Percentiles rank a stretch among this genome's conserved stretches.
Conservation (phyloP, 2,113 vertebrate genomes). For the Hemiprocne comata region DNA sequence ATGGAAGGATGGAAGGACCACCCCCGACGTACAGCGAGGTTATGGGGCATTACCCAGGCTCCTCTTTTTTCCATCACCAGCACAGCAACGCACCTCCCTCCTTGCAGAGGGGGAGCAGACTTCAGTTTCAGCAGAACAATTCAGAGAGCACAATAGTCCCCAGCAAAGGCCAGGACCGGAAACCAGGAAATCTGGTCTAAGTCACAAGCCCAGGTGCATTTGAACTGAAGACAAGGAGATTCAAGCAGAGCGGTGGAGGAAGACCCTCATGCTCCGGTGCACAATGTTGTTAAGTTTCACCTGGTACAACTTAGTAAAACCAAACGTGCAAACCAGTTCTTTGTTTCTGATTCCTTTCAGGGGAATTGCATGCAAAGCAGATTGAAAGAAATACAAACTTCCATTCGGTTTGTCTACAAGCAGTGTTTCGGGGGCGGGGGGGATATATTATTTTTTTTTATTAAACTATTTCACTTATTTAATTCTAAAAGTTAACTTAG, state of each 20-base stretch:
- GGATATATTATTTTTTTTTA: constrained; percentile 69
- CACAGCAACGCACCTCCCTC: constrained; percentile 85
- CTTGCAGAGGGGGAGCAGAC: constrained; percentile 80
- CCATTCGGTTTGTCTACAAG: constrained; percentile 64
- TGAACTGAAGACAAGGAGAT: constrained; percentile 26
- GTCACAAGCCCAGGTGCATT: background rate
- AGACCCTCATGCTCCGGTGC: constrained; percentile 74
- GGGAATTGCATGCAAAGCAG: constrained; percentile 75
- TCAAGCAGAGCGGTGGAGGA: constrained; percentile 31
- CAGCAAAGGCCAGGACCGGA: constrained; percentile 86
- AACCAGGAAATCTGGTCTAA: constrained; percentile 88
- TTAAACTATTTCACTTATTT: constrained; percentile 81
- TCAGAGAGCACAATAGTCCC: constrained; percentile 89
- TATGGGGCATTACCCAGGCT: constrained; percentile 90
- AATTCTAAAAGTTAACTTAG: constrained; percentile 78
- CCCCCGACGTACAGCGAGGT: constrained; percentile 97
- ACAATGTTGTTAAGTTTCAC: constrained; percentile 72
- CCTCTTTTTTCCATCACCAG: constrained; percentile 93
- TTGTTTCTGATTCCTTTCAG: constrained; percentile 80
- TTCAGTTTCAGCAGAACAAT: constrained; percentile 86
- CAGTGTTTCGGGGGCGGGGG: constrained; percentile 63
- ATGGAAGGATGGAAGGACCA: constrained; percentile 90
- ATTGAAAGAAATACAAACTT: constrained; percentile 70
- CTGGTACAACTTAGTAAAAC: constrained; percentile 78
- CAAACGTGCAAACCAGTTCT: constrained; percentile 75